Evolutionary conservation across 2,113 vertebrate species (phyloP), one percentile per base, ranked within the genome.

Genomic region (Notothenia rossii): DNA sequence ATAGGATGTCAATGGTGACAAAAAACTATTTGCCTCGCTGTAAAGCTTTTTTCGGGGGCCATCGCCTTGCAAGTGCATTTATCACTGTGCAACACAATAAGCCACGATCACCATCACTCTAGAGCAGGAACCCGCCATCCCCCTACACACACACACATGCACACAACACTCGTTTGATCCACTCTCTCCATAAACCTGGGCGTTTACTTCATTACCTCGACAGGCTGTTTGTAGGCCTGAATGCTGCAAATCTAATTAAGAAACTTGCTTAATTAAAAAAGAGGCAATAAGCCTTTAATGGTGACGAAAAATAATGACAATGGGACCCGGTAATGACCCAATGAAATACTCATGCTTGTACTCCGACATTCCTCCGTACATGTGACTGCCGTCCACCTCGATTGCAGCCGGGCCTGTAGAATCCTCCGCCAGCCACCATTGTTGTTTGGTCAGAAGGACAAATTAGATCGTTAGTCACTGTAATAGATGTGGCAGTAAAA

Each of bases 201-300:
- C 75, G 78, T 85, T 89, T 86, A 87, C 82, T 88, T 89, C 85
- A 90, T 93, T 92, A 90, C 87, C 85, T 71, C 77, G 63, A 69
- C 88, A 83, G 90, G 77, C 80, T 70, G 69, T 92, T 93, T 85
- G 89, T 64, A 76, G 79, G 76, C 77, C 83, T 80, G 65, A 86
- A 85, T 76, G 85, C 89, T 78, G 87, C 81, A 85, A 84, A 86
- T 81, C 90, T 90, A 92, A 94, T 94, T 93, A 94, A 89, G 87
- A 87, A 92, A 90, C 85, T 91, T 90, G 85, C 89, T 90, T 94
- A 91, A 94, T 94, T 94, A 93, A 93, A 93, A 91, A 91, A 91
- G 82, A 82, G 75, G 89, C 90, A 91, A 91, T 91, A 88, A 91
- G 81, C 84, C 89, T 82, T 86, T 93, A 93, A 91, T 87, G 88